A percentile compares a stretch with the other conserved stretches of the same genome.
Conservation (phyloP, 1,140 invertebrate genomes). For the Diorhabda sublineata region DNA sequence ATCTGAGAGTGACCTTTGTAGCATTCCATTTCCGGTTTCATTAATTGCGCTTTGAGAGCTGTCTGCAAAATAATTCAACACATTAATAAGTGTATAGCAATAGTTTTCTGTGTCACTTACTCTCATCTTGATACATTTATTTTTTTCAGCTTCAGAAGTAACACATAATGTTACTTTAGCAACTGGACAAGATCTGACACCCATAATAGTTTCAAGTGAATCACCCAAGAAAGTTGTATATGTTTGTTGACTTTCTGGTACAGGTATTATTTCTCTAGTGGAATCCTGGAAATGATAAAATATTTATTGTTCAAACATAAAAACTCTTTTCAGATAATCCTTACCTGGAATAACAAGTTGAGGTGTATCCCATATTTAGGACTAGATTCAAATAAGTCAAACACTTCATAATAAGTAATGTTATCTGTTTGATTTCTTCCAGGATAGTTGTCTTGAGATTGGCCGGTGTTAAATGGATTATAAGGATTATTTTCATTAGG, state of each 20-base stretch:
- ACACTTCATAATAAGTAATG: slow-evolving; percentile 51
- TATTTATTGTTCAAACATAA: not conserved
- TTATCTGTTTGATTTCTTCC: slow-evolving; percentile 16
- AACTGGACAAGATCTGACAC: slow-evolving; percentile 75
- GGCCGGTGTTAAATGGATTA: not conserved
- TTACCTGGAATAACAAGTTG: slow-evolving; percentile 68
- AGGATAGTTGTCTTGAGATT: not conserved
- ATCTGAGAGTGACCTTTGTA: slow-evolving; percentile 79
- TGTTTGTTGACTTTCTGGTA: slow-evolving; percentile 60
- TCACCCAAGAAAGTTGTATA: slow-evolving; percentile 59
- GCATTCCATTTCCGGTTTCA: slow-evolving; percentile 87
- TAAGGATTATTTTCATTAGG: not conserved
- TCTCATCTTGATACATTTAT: slow-evolving; percentile 93
- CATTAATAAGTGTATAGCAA: not conserved
- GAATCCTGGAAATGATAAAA: slow-evolving; percentile 58
- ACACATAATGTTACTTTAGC: slow-evolving; percentile 79
- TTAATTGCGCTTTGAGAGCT: slow-evolving; percentile 77
- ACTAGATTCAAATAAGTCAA: slow-evolving; percentile 67
- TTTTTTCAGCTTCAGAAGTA: slow-evolving; percentile 82
- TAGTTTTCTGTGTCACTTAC: slow-evolving; percentile 48
- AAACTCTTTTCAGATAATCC: slow-evolving; percentile 4
- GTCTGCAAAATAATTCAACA: slow-evolving; percentile 53
- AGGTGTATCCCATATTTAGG: slow-evolving; percentile 60
- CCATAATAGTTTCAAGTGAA: slow-evolving; percentile 64
- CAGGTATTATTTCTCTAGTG: slow-evolving; percentile 57